phyloP scores from a whole-genome alignment of 1,140 invertebrate species.

The Elymnias hypermnestra region DNA sequence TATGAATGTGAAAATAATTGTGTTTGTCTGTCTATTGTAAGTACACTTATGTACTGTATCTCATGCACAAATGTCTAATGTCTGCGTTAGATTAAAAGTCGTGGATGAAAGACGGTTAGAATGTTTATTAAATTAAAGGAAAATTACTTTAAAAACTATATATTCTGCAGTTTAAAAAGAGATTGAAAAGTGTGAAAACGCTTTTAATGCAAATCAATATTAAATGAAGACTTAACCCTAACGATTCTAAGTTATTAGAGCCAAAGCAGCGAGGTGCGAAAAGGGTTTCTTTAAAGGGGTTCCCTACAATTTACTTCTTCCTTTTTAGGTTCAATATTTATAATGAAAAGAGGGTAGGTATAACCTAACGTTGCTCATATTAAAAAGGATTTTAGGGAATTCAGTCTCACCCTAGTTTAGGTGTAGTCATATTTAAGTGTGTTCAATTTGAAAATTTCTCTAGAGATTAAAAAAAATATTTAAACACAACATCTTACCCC shows the following conservation, averaged over 20 bases:
- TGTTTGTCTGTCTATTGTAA: too few relatives aligned
- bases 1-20: too few relatives aligned
- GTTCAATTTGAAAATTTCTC: slow-evolving; percentile 13
- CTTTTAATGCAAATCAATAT: slow-evolving; percentile 29
- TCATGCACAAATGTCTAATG: too few relatives aligned
- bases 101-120: too few relatives aligned
- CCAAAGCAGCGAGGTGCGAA: slow-evolving; percentile 21
- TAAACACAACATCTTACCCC: too few relatives aligned
- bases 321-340: slow-evolving; percentile 18
- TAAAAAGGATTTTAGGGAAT: slow-evolving; percentile 12
- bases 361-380: slow-evolving; percentile 10
- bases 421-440: neutral
- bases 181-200: slow-evolving; percentile 18
- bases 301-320: slow-evolving; percentile 12
- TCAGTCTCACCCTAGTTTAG: neutral
- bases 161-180: slow-evolving; percentile 6
- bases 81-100: too few relatives aligned
- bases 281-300: slow-evolving; percentile 7
- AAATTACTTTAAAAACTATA: neutral
- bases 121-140: too few relatives aligned
- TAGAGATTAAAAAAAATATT: slow-evolving; percentile 10
- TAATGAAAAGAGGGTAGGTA: slow-evolving; percentile 16
- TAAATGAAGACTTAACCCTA: slow-evolving; percentile 32
- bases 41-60: too few relatives aligned
- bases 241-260: slow-evolving; percentile 24